These are phyloP conservation scores for Epinotia bilunana DNA, from an alignment of 2,888 invertebrate genomes.

Conservation along the genomic window DNA sequence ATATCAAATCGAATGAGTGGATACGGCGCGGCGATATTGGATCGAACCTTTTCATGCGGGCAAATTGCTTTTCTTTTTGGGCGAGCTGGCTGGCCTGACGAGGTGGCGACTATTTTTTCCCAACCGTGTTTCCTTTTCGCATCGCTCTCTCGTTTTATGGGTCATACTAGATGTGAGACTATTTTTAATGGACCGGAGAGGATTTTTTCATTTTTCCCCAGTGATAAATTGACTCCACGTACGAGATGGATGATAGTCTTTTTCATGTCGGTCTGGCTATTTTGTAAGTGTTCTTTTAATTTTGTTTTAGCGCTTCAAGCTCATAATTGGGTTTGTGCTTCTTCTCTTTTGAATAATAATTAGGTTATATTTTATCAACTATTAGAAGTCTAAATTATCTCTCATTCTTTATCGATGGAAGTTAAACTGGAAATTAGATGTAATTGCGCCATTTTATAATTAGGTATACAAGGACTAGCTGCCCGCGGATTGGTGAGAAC, in stretches of 20 bases:
- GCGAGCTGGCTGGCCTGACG: slow-evolving; percentile 67
- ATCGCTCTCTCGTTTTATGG: slow-evolving; percentile 81
- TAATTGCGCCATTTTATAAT: too few species aligned
- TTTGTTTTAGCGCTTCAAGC: slow-evolving; percentile 50
- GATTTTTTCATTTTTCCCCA: slow-evolving; percentile 79
- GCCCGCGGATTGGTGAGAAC: too few species aligned
- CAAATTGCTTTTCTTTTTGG: slow-evolving; percentile 84
- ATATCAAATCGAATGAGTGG: slow-evolving; percentile 84
- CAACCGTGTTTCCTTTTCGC: slow-evolving; percentile 79
- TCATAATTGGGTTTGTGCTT: slow-evolving; percentile 45
- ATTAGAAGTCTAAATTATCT: not conserved
- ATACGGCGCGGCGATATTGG: slow-evolving; percentile 75
- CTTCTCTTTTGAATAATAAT: not conserved
- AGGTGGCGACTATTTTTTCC: slow-evolving; percentile 74
- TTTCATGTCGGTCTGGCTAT: slow-evolving; percentile 64
- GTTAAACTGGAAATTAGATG: too few species aligned
- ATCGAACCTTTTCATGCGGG: slow-evolving; percentile 82
- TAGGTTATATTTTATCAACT: not conserved
- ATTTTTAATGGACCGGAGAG: slow-evolving; percentile 80
- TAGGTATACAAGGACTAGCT: too few species aligned
- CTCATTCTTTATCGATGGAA: too few species aligned
- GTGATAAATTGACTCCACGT: slow-evolving; percentile 82
- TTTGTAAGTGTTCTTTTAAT: slow-evolving; percentile 54
- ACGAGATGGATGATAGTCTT: slow-evolving; percentile 79
- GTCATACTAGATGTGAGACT: slow-evolving; percentile 83